Percentiles rank a stretch among this genome's conserved stretches.
phyloP scores from a whole-genome alignment of 2,113 vertebrate species.

The Opisthocomus hoazin region DNA sequence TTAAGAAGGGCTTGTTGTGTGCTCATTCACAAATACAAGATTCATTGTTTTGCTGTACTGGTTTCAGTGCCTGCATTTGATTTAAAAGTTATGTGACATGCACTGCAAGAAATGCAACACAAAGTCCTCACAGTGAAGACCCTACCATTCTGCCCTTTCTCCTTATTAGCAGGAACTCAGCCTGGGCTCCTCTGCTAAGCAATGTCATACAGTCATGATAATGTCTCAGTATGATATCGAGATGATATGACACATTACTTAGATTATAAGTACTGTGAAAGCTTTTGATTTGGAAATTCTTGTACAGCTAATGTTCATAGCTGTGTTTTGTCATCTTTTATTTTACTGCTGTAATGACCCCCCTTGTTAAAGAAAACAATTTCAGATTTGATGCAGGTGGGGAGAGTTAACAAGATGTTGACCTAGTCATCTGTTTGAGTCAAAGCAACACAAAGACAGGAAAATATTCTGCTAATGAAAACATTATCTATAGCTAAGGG shows the following conservation, averaged over 20 bases:
- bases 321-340: background rate
- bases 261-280: background rate
- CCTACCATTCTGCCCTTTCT: background rate
- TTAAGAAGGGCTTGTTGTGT: background rate
- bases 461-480: slow-evolving; percentile 62
- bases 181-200: background rate
- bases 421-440: slow-evolving; percentile 66
- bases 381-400: slow-evolving; percentile 13
- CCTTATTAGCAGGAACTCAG: background rate
- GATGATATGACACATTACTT: background rate
- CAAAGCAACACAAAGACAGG: slow-evolving; percentile 64
- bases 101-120: background rate
- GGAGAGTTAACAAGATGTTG: slow-evolving; percentile 46
- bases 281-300: background rate
- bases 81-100: background rate
- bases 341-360: background rate
- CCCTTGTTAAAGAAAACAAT: slow-evolving; percentile 5
- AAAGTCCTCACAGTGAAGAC: background rate
- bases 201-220: background rate
- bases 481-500: slow-evolving; percentile 42
- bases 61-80: background rate
- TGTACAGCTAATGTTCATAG: background rate
- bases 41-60: background rate
- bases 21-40: background rate
- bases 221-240: background rate